These are phyloP conservation scores for Chloroclystis v-ata DNA, from an alignment of 2,888 invertebrate species.

Conservation along the genomic window DNA sequence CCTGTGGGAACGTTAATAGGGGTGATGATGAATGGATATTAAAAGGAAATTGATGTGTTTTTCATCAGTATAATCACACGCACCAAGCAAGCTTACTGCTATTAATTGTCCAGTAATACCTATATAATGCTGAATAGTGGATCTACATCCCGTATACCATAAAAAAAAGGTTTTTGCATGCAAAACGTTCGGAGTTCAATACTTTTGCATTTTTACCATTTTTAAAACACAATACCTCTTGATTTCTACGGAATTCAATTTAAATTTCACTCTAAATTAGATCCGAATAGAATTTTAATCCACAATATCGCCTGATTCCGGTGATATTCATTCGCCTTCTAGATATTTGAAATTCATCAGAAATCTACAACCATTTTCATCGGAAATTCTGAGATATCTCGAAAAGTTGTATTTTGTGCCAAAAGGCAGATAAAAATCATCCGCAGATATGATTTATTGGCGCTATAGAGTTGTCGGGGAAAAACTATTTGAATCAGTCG, in stretches of 20 bases:
- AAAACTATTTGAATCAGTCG: conserved; percentile 17
- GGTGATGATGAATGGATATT: too few species aligned
- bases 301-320: neutral
- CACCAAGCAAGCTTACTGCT: too few species aligned
- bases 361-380: neutral
- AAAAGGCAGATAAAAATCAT: conserved; percentile 16
- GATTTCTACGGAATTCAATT: neutral
- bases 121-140: too few species aligned
- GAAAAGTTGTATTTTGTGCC: conserved; percentile 4
- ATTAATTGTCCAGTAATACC: too few species aligned
- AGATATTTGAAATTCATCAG: neutral
- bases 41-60: too few species aligned
- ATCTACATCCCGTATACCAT: too few species aligned
- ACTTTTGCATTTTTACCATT: too few species aligned
- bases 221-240: neutral
- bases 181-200: too few species aligned
- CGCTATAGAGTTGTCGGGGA: conserved; percentile 12
- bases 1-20: too few species aligned
- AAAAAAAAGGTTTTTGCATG: too few species aligned
- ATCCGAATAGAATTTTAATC: neutral
- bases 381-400: conserved; percentile 3
- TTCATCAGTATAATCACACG: too few species aligned
- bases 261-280: neutral
- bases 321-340: neutral
- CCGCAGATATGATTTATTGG: conserved; percentile 18